Evolutionary conservation across 1,140 invertebrate species (phyloP).

Genomic region (Hermatobates lingyangjiaoensis): DNA sequence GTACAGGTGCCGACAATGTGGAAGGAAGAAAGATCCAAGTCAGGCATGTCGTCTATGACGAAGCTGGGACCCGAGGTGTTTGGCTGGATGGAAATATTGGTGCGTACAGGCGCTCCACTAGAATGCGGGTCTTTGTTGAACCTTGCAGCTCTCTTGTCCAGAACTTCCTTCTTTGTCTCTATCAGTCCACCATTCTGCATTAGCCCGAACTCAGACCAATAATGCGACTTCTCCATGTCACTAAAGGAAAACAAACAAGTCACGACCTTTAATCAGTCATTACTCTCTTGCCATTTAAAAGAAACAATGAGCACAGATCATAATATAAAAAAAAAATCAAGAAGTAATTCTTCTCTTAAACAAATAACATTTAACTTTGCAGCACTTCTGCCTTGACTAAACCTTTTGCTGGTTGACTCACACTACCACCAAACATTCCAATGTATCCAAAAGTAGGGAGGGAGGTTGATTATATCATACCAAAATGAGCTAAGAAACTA

Average conservation of each 20-base stretch:
- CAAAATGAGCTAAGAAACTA: too few species aligned
- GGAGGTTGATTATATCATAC: too few species aligned
- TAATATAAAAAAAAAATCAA: too few species aligned
- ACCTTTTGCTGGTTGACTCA: too few species aligned
- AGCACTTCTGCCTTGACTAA: too few species aligned
- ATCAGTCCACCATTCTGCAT: conserved; percentile 15
- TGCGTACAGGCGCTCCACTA: conserved; percentile 2
- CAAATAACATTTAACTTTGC: too few species aligned
- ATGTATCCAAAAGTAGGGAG: too few species aligned
- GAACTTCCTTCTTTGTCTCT: conserved; percentile 34
- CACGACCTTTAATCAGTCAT: too few species aligned
- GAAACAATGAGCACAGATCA: too few species aligned
- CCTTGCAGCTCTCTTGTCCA: conserved; percentile 69
- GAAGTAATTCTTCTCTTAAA: too few species aligned
- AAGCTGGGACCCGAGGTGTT: neutral
- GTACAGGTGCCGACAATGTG: conserved; percentile 84
- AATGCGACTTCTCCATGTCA: conserved; percentile 25
- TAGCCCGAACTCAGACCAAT: conserved; percentile 45
- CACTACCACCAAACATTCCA: too few species aligned
- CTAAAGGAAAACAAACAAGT: conserved; percentile 1
- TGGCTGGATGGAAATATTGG: neutral
- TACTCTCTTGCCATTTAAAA: too few species aligned
- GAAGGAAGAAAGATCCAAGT: conserved; percentile 19
- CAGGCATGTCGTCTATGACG: conserved; percentile 11
- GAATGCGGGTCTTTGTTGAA: conserved; percentile 35